Evolutionary conservation across 2,113 vertebrate species (phyloP).

Genomic region (Gnathochromis pfefferi): DNA sequence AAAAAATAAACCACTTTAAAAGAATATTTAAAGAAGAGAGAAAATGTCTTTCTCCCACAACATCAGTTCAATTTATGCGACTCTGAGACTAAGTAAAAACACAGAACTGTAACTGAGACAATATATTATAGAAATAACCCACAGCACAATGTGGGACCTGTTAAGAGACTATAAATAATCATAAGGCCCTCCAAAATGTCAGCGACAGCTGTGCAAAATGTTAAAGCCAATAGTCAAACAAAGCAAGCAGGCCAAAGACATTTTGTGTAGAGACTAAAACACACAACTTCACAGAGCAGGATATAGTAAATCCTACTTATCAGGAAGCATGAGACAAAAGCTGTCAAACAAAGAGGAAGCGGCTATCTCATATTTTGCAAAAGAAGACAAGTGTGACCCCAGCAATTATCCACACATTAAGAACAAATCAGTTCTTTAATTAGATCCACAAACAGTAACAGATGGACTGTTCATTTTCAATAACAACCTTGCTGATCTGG

Average conservation of each 20-base stretch:
- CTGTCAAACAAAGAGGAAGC: slow-evolving; percentile 19
- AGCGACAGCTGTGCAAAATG: slow-evolving; percentile 32
- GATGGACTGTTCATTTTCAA: background rate
- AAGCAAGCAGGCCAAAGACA: slow-evolving; percentile 16
- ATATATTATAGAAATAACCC: slow-evolving; percentile 4
- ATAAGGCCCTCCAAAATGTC: slow-evolving; percentile 27
- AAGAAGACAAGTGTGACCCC: slow-evolving; percentile 12
- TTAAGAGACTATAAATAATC: slow-evolving; percentile 39
- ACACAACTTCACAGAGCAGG: background rate
- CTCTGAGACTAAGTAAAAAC: background rate
- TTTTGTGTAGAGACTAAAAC: slow-evolving; percentile 17
- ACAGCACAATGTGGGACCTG: slow-evolving; percentile 18
- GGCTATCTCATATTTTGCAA: slow-evolving; percentile 12
- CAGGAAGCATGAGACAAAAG: slow-evolving; percentile 1
- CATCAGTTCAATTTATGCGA: background rate
- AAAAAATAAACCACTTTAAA: background rate
- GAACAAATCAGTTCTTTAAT: slow-evolving; percentile 31
- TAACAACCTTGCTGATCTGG: background rate
- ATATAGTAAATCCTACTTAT: slow-evolving; percentile 27
- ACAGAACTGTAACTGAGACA: slow-evolving; percentile 1
- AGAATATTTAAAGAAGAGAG: background rate
- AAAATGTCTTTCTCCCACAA: background rate
- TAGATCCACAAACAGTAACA: slow-evolving; percentile 23
- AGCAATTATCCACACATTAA: background rate
- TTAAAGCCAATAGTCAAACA: slow-evolving; percentile 32